Percentiles rank a stretch among this genome's conserved stretches.
phyloP scores from a whole-genome alignment of 2,797 vertebrate genomes.

The Furcifer pardalis region DNA sequence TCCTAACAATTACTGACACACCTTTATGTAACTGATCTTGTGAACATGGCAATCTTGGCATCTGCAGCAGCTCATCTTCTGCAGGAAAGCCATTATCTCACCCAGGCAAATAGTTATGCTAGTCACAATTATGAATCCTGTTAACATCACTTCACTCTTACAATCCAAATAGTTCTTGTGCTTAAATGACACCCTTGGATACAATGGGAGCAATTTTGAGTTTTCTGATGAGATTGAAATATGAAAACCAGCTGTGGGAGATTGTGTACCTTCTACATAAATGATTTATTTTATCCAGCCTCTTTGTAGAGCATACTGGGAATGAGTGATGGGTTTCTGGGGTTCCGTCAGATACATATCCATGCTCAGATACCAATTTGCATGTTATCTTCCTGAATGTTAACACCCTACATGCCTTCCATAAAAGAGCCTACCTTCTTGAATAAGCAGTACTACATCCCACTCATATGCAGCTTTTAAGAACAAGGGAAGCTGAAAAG shows the following conservation, averaged over 20 bases:
- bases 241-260: slow-evolving; percentile 39
- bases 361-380: slow-evolving; percentile 22
- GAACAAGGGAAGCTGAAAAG: not conserved
- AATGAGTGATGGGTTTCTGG: slow-evolving; percentile 29
- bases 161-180: slow-evolving; percentile 37
- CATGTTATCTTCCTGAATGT: slow-evolving; percentile 41
- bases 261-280: slow-evolving; percentile 25
- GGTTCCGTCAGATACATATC: slow-evolving; percentile 9
- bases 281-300: slow-evolving; percentile 32
- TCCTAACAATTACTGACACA: slow-evolving; percentile 39
- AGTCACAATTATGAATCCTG: slow-evolving; percentile 49
- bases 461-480: not conserved
- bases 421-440: slow-evolving; percentile 7
- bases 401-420: slow-evolving; percentile 20
- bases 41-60: slow-evolving; percentile 47
- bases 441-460: not conserved
- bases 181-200: slow-evolving; percentile 58
- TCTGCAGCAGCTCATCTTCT: slow-evolving; percentile 31
- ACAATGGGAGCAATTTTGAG: slow-evolving; percentile 53
- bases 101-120: slow-evolving; percentile 48
- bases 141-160: slow-evolving; percentile 51
- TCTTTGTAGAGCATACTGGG: slow-evolving; percentile 14
- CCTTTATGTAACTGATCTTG: slow-evolving; percentile 41
- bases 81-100: slow-evolving; percentile 43
- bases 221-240: slow-evolving; percentile 54